These are phyloP conservation scores for Muntiacus muntjak DNA, from an alignment of 2,113 vertebrate species.

Conservation along the genomic window DNA sequence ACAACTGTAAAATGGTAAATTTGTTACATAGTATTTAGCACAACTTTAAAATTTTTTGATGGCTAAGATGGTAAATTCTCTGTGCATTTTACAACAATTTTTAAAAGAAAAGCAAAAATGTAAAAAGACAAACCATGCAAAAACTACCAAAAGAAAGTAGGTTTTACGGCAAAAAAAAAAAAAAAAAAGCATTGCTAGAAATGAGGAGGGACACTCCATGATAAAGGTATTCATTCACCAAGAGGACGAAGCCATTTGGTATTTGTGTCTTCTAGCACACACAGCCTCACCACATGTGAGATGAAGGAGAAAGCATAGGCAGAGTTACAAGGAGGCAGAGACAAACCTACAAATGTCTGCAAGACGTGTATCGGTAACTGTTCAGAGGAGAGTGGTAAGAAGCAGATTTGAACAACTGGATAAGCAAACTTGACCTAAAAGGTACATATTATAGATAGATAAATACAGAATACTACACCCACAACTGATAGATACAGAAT, in stretches of 20 bases:
- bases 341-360: not conserved
- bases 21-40: not conserved
- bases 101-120: not conserved
- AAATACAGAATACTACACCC: not conserved
- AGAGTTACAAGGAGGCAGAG: not conserved
- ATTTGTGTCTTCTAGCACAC: not conserved
- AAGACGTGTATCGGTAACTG: not conserved
- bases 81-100: not conserved
- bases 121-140: not conserved
- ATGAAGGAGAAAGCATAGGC: not conserved
- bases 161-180: not conserved
- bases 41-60: not conserved
- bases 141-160: not conserved
- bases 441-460: not conserved
- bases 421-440: not conserved
- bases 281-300: not conserved
- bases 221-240: not conserved
- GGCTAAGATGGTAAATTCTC: not conserved
- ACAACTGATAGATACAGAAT: not conserved
- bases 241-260: not conserved
- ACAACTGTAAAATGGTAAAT: not conserved
- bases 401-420: not conserved
- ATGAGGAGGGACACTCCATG: not conserved
- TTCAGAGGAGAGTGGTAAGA: not conserved
- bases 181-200: not conserved